Base-by-base conservation (phyloP, 1,140 invertebrate species). In the Camponotus vicinus region DNA sequence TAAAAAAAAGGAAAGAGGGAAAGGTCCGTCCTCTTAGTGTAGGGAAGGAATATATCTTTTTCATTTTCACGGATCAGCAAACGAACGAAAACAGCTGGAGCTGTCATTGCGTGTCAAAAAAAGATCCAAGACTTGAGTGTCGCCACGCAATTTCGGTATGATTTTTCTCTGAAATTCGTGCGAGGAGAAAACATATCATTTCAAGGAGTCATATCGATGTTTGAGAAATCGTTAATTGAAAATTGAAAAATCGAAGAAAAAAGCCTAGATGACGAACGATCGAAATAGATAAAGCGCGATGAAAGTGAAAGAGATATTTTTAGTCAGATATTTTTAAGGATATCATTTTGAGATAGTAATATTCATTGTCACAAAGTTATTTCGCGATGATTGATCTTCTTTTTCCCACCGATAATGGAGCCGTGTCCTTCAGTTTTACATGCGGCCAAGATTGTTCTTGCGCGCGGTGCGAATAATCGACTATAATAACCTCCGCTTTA, bases 51-150 rank as follows among this genome's bases (percentile, higher is more conserved):
- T 63, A 85, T 76, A 80, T 89, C 73, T 79, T 63, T 84, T 71
- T 79, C 73, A 73, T 86, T 77, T 61, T 49, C 42, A 40, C 80
- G 61, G 77, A 86, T 86, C 77, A 82, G 85, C 67, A 71, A 49
- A 69, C 77, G 66, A 52, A 71, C 57, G 37, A 37, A 67, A 45
- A 76, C 52, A 71, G 15, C 6, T 42, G 34, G 42, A 27, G 75
- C n/a, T 40, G 57, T 52, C 6, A 34, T 7, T 34, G 57, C 15
- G 66, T 66, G 6, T 27, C 49, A 55, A 78, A 40, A 27, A 59
- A 85, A 49, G 49, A 71, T 61, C 57, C 66, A 40, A 61, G 61
- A 67, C 69, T 73, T 77, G 27, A 27, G 27, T 32, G 45, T 32
- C 21, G 9, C 34, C 34, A 27, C 27, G 63, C n/a, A 75, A 79